Conservation (phyloP, 2,797 vertebrate species). For the Rhinophrynus dorsalis region DNA sequence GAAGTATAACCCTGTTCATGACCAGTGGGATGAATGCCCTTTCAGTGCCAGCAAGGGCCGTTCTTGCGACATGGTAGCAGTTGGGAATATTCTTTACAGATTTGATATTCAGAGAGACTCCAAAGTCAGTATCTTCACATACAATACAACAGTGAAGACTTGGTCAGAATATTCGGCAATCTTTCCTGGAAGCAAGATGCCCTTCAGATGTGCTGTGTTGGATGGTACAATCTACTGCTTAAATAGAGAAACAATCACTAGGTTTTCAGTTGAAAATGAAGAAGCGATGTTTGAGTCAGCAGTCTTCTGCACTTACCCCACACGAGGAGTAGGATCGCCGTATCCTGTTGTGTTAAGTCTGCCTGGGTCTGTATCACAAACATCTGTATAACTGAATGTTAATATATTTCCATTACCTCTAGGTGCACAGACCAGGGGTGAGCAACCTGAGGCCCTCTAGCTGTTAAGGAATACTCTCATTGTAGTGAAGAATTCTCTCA, state of each 20-base stretch:
- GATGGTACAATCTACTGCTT: slow-evolving; percentile 60
- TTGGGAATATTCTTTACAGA: slow-evolving; percentile 57
- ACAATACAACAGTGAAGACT: slow-evolving; percentile 52
- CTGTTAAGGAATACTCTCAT: too few species aligned
- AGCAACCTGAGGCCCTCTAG: too few species aligned
- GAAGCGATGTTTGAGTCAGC: slow-evolving; percentile 55
- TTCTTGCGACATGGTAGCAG: slow-evolving; percentile 56
- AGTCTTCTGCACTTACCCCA: slow-evolving; percentile 53
- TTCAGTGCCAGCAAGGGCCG: slow-evolving; percentile 58
- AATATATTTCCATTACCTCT: too few species aligned
- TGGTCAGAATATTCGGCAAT: slow-evolving; percentile 46
- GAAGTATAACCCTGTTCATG: slow-evolving; percentile 52
- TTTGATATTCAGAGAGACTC: slow-evolving; percentile 56
- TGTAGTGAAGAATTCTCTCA: too few species aligned
- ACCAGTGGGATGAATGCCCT: slow-evolving; percentile 60
- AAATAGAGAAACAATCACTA: slow-evolving; percentile 54
- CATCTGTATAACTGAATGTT: slow-evolving; percentile 1
- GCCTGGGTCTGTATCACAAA: slow-evolving; percentile 5
- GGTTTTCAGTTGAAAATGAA: slow-evolving; percentile 45
- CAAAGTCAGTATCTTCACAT: slow-evolving; percentile 52
- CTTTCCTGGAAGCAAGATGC: slow-evolving; percentile 44
- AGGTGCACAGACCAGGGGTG: too few species aligned
- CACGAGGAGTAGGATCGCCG: slow-evolving; percentile 46
- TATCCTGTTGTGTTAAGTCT: slow-evolving; percentile 55
- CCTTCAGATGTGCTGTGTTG: slow-evolving; percentile 53